Percentiles rank a stretch among this genome's conserved stretches.
Conservation (phyloP, 1,140 invertebrate genomes). For the Gonatopus flavifemur region DNA sequence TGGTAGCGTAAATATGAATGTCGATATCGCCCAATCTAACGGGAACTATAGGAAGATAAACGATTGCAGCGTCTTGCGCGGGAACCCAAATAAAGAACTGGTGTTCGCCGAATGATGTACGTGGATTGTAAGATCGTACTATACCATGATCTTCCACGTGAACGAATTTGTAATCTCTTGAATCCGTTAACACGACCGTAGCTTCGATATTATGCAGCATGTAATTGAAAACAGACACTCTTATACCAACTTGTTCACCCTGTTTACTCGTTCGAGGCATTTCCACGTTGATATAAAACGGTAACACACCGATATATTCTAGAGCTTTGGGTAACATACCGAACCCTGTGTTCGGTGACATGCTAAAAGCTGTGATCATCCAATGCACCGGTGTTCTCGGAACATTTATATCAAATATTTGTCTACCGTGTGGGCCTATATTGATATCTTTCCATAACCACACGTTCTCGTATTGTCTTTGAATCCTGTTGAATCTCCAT, state of each 20-base stretch:
- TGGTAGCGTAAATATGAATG: constrained; percentile 80
- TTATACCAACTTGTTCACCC: constrained; percentile 91
- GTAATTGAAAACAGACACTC: constrained; percentile 94
- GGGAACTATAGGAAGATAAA: constrained; percentile 90
- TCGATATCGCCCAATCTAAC: constrained; percentile 76
- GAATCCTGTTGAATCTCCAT: constrained; percentile 81
- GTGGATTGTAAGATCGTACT: constrained; percentile 80
- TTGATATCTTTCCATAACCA: constrained; percentile 95
- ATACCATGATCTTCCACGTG: constrained; percentile 90
- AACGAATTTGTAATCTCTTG: constrained; percentile 89
- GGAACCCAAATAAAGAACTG: constrained; percentile 90
- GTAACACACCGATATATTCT: constrained; percentile 80
- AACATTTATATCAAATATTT: constrained; percentile 85
- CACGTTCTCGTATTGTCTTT: constrained; percentile 88
- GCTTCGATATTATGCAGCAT: constrained; percentile 81
- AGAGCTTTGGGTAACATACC: constrained; percentile 80
- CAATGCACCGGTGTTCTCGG: constrained; percentile 84
- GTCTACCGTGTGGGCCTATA: constrained; percentile 86
- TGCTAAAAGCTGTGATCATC: constrained; percentile 90
- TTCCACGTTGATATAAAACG: constrained; percentile 95
- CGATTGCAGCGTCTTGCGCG: constrained; percentile 75
- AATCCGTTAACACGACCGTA: constrained; percentile 82
- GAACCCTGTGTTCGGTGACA: constrained; percentile 83
- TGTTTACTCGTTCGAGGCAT: constrained; percentile 81
- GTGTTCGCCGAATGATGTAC: constrained; percentile 87